These are phyloP conservation scores for Brachyptera risi DNA, from an alignment of 2,888 invertebrate genomes.

Conservation along the genomic window DNA sequence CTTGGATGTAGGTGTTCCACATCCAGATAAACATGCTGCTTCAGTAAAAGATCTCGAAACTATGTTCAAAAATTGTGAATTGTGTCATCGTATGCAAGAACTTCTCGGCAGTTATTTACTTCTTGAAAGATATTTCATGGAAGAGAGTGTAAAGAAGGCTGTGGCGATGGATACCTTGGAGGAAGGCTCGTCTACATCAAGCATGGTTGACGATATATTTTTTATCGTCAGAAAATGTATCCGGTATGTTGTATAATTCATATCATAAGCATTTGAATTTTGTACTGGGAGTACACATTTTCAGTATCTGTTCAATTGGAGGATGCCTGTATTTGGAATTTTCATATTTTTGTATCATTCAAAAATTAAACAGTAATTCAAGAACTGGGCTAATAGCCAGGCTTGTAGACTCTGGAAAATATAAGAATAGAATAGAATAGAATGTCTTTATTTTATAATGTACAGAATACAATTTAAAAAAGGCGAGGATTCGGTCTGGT, in stretches of 20 bases:
- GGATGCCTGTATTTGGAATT: too few species aligned
- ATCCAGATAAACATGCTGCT: constrained; percentile 44
- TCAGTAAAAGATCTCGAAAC: constrained; percentile 54
- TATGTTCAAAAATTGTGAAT: constrained; percentile 65
- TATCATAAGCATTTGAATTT: too few species aligned
- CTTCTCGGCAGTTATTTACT: constrained; percentile 83
- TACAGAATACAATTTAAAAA: too few species aligned
- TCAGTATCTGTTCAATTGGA: too few species aligned
- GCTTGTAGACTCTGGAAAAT: too few species aligned
- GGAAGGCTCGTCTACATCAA: constrained; percentile 72
- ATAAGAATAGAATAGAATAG: too few species aligned
- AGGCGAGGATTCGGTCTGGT: too few species aligned
- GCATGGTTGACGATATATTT: constrained; percentile 96
- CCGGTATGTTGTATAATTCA: constrained; percentile 57
- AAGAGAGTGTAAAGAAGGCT: constrained; percentile 91
- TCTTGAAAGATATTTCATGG: constrained; percentile 92
- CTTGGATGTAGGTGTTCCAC: constrained; percentile 52
- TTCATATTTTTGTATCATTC: too few species aligned
- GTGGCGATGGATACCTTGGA: constrained; percentile 72
- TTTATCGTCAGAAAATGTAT: constrained; percentile 95
- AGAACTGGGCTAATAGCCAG: too few species aligned
- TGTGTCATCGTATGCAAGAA: constrained; percentile 75
- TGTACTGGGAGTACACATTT: too few species aligned
- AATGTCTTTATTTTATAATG: too few species aligned
- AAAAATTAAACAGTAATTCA: too few species aligned